These are phyloP conservation scores for Pachyuromys duprasi DNA, from an alignment of 2,797 vertebrate genomes.

Conservation along the genomic window DNA sequence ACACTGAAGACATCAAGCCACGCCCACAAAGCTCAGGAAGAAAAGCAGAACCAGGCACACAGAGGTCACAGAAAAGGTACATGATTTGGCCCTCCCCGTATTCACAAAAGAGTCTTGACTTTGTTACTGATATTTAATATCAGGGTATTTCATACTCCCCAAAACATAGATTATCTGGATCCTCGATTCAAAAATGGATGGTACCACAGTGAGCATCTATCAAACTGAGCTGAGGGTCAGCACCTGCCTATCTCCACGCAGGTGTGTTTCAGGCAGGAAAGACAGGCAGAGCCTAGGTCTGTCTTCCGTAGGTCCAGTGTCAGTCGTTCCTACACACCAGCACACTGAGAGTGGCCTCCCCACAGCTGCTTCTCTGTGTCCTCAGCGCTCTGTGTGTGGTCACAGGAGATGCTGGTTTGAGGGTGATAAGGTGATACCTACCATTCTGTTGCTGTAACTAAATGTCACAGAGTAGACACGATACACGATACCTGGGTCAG, in stretches of 20 bases:
- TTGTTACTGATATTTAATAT: background rate
- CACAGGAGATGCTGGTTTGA: background rate
- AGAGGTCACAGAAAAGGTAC: background rate
- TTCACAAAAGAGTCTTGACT: slow-evolving; percentile 2
- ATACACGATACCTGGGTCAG: background rate
- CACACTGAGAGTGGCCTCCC: background rate
- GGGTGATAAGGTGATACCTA: background rate
- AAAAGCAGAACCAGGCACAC: background rate
- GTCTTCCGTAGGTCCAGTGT: background rate
- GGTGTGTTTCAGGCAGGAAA: background rate
- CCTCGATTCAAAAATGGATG: background rate
- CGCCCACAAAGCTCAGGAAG: background rate
- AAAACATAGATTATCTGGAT: background rate
- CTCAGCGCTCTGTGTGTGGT: background rate
- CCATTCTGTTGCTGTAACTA: background rate
- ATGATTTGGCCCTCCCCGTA: background rate
- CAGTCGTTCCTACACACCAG: background rate
- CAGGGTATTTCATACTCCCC: background rate
- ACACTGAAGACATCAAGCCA: background rate
- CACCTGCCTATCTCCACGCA: background rate
- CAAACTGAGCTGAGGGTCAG: background rate
- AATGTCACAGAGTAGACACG: background rate
- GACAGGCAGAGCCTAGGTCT: background rate
- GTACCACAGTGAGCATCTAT: background rate
- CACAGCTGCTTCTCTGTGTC: background rate